Base-by-base conservation (phyloP, 2,113 vertebrate species). In the Esox niger region DNA sequence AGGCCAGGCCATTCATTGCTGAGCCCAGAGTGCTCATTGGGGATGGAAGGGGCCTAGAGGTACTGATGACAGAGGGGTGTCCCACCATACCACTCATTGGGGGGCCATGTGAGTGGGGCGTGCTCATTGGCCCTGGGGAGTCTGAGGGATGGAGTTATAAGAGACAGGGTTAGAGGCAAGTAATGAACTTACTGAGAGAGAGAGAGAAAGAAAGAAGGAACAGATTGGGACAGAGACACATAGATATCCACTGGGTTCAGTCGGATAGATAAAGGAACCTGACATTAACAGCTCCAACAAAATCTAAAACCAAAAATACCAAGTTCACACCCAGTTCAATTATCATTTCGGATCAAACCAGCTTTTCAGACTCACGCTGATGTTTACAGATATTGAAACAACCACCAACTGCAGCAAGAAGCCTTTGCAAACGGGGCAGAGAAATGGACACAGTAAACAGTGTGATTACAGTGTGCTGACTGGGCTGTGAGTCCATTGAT, bases 31-130 rank as follows among this genome's bases (percentile, higher is more conserved):
- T 70, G 58, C 82, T 85, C 90, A 92, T 86, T 38, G 88, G 78
- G 46, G 90, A 90, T 6, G 71, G 81, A 31, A 90, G 72, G 11
- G 73, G 86, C 47, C 88, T 86, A 10, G 92, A 88, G 35, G 82
- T 86, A 79, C 91, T 91, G 82, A 91, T 91, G 75, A 92, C 89
- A 1, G 91, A 91, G 0, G 90, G 87, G 70, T 91, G 91, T 66
- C 89, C 89, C 68, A 89, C 81, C 87, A 91, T 90, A 73, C 87
- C 79, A 30, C 87, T 86, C 89, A 92, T 84, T 0, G 78, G 75
- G 56, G 83, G 72, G 2, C 57, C 71, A 56, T 91, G 90, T 20
- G 70, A 69, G 69, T 88, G 86, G 57, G 87, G 76, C 0, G 86
- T 82, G 71, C 77, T 90, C 85, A 92, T 85, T 0, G 83, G 80